Evolutionary conservation across 2,797 vertebrate species (phyloP).

Genomic region (Sebastes taczanowskii): DNA sequence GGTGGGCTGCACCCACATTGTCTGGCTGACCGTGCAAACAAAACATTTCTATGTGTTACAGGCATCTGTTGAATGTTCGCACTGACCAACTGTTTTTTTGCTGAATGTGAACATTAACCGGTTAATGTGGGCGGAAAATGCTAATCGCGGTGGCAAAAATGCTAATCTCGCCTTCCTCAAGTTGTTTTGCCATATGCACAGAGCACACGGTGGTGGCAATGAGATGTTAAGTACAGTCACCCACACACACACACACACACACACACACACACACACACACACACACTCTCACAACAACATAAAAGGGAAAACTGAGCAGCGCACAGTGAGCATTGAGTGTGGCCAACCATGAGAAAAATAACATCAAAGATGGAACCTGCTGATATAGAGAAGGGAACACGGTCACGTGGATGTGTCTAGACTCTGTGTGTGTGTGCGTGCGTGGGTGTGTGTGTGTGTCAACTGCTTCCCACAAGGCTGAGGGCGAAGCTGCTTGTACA

Average conservation of each 20-base stretch:
- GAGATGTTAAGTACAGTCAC: conserved; percentile 15
- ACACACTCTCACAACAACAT: neutral
- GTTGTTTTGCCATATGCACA: conserved; percentile 43
- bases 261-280: no score
- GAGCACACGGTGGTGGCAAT: conserved; percentile 7
- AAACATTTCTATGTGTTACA: neutral
- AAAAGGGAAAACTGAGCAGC: conserved; percentile 7
- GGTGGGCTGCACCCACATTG: neutral
- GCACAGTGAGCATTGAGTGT: conserved; percentile 20
- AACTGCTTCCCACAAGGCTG: conserved; percentile 35
- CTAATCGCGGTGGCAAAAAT: conserved; percentile 28
- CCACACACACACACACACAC: neutral
- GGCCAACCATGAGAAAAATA: conserved; percentile 52
- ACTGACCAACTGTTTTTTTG: conserved; percentile 16
- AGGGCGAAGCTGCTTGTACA: conserved; percentile 48
- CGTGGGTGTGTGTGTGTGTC: conserved; percentile 13
- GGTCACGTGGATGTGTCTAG: conserved; percentile 38
- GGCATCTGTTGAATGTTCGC: conserved; percentile 23
- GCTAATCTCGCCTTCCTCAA: conserved; percentile 37
- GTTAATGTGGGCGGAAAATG: conserved; percentile 47
- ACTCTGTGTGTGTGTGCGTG: conserved; percentile 12
- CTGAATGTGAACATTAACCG: conserved; percentile 9
- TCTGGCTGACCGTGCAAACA: neutral
- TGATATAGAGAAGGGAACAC: conserved; percentile 35
- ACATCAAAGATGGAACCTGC: conserved; percentile 54